Percentiles rank a stretch among this genome's conserved stretches.
Evolutionary conservation across 1,140 invertebrate genomes (phyloP).

Genomic region (Sesamia nonagrioides): DNA sequence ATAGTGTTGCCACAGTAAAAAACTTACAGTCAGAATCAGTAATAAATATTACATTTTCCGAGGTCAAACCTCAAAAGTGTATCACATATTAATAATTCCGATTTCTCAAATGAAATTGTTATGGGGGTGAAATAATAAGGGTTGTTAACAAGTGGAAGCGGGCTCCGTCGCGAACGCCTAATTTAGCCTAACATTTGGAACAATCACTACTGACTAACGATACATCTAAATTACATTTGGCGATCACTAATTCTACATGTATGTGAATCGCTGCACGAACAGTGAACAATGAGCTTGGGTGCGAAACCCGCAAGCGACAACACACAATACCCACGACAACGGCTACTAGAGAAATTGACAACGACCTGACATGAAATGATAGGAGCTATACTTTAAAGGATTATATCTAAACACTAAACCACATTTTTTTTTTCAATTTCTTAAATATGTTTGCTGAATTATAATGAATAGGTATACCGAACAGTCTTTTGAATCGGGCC

Average conservation of each 20-base stretch:
- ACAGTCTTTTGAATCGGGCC: slow-evolving; percentile 87
- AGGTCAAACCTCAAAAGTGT: not conserved
- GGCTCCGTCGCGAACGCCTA: slow-evolving; percentile 74
- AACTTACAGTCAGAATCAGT: slow-evolving; percentile 16
- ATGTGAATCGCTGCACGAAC: slow-evolving; percentile 72
- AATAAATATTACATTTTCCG: not conserved
- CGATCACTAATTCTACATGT: slow-evolving; percentile 83
- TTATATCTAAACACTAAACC: slow-evolving; percentile 80
- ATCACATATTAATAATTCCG: not conserved
- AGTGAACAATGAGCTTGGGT: slow-evolving; percentile 60
- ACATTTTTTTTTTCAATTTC: slow-evolving; percentile 64
- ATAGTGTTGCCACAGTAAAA: slow-evolving; percentile 16
- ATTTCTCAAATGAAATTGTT: not conserved
- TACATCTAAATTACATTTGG: slow-evolving; percentile 87
- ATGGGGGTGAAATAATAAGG: too few species aligned
- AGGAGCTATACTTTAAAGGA: slow-evolving; percentile 65
- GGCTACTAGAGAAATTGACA: slow-evolving; percentile 76
- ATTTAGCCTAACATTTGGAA: slow-evolving; percentile 86
- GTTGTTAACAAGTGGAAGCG: slow-evolving; percentile 65
- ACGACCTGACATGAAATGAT: slow-evolving; percentile 73
- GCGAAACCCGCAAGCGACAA: slow-evolving; percentile 48
- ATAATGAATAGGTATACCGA: slow-evolving; percentile 86
- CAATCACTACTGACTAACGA: slow-evolving; percentile 85
- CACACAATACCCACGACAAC: slow-evolving; percentile 66
- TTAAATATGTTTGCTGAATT: slow-evolving; percentile 74